Conservation (phyloP, 2,888 invertebrate species). For the Rhaphigaster nebulosa region DNA sequence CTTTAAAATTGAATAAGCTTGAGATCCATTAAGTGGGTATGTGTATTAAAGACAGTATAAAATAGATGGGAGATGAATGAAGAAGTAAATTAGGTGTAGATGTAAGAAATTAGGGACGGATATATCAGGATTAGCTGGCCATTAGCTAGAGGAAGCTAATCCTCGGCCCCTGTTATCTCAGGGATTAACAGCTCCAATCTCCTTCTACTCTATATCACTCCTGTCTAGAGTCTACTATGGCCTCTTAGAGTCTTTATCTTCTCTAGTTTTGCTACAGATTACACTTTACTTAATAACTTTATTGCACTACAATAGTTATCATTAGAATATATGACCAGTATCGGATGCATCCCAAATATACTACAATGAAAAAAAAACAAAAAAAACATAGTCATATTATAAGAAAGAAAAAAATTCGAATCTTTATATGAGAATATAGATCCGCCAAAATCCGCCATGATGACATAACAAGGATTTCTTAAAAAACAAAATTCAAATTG, state of each 20-base stretch:
- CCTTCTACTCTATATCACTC: neutral
- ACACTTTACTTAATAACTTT: neutral
- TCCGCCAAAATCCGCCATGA: no score
- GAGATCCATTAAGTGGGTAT: neutral
- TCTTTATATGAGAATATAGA: no score
- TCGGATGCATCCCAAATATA: no score
- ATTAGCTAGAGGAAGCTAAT: neutral
- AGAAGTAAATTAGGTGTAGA: neutral
- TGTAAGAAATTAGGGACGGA: neutral
- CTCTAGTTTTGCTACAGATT: neutral
- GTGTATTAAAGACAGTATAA: neutral
- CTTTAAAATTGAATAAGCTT: no score
- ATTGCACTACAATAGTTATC: neutral
- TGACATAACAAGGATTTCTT: no score
- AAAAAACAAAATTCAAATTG: no score
- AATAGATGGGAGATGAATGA: constrained; percentile 12
- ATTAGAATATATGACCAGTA: no score
- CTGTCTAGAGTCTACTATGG: neutral
- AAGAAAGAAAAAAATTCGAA: no score
- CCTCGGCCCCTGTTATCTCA: neutral
- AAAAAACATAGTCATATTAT: no score
- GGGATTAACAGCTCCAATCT: constrained; percentile 19
- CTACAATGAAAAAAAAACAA: no score
- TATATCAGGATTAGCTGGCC: neutral
- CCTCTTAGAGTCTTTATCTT: neutral